Evolutionary conservation across 2,888 invertebrate species (phyloP).

Genomic region (Anaspis maculata): DNA sequence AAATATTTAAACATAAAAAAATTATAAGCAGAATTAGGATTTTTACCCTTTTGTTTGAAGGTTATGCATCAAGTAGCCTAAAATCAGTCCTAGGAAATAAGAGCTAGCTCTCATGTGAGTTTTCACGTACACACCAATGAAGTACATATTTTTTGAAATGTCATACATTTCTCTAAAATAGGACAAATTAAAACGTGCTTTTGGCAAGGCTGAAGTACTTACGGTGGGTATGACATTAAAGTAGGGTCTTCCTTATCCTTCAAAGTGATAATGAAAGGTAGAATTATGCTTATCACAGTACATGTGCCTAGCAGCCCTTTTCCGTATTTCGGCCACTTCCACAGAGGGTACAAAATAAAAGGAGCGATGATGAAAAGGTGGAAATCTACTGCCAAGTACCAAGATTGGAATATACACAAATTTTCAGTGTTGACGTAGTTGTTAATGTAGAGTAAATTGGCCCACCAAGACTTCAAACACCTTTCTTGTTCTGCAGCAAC

Average conservation of each 20-base stretch:
- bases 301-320: constrained; percentile 44
- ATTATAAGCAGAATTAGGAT: no score
- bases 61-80: constrained; percentile 57
- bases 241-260: constrained; percentile 57
- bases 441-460: constrained; percentile 64
- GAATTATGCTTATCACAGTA: constrained; percentile 41
- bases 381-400: constrained; percentile 50
- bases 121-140: constrained; percentile 58
- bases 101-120: constrained; percentile 68
- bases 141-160: constrained; percentile 55
- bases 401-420: constrained; percentile 67
- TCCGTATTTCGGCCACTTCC: constrained; percentile 55
- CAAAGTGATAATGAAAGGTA: constrained; percentile 46
- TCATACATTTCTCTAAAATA: constrained; percentile 57
- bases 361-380: constrained; percentile 53
- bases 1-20: constrained; percentile 10
- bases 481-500: constrained; percentile 49
- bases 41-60: constrained; percentile 55
- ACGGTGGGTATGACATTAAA: constrained; percentile 59
- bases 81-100: constrained; percentile 58
- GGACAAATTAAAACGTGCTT: constrained; percentile 1
- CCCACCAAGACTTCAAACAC: constrained; percentile 64
- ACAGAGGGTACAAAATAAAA: constrained; percentile 56
- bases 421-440: constrained; percentile 61
- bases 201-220: constrained; percentile 35